Evolutionary conservation across 2,888 invertebrate species (phyloP), one percentile per base, ranked within the genome.

Genomic region (Gibbula magus): DNA sequence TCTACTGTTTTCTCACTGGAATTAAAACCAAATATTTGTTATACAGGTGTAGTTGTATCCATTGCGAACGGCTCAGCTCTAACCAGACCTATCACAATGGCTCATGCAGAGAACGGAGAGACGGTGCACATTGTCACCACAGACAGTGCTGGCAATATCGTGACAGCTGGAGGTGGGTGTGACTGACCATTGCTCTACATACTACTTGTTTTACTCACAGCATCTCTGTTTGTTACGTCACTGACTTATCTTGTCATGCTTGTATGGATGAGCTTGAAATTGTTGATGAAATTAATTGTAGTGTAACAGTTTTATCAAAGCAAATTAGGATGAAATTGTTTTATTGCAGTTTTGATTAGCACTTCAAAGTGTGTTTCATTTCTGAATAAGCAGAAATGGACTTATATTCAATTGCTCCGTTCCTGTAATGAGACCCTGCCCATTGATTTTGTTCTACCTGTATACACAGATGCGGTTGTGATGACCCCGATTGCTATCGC

Each of bases 101-200:
- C 79, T 39, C 75, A 66, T 52, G 54, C 83, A 39, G 86, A 89
- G 35, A 87, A 86, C 66, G 91, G 89, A 20, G 91, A 91, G 78
- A 91, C 90, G 25, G 89, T 92, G 16, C 91, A 92, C 76, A 91
- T 92, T 76, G 88, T 91, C 13, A 88, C 91, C 10, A 88, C 91
- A 73, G 91, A 91, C 83, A 86, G 88, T 66, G 84, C 85, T 16
- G 89, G 89, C 53, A 89, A 90, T 80, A 61, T 90, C 8, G 85
- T 91, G 3, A 66, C 83, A n/a, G 85, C 89, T 20, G 90, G 90
- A 82, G 89, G 89, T 89, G 76, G 80, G 84, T 82, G 16, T n/a
- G 16, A 18, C 20, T 25, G n/a, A n/a, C n/a, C n/a, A n/a, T n/a
- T n/a, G n/a, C n/a, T n/a, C n/a, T 35, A 35, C 35, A 5, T 35